Percentiles rank a stretch among this genome's conserved stretches.
Evolutionary conservation across 2,797 vertebrate species (phyloP).

Genomic region (Malurus splendens): DNA sequence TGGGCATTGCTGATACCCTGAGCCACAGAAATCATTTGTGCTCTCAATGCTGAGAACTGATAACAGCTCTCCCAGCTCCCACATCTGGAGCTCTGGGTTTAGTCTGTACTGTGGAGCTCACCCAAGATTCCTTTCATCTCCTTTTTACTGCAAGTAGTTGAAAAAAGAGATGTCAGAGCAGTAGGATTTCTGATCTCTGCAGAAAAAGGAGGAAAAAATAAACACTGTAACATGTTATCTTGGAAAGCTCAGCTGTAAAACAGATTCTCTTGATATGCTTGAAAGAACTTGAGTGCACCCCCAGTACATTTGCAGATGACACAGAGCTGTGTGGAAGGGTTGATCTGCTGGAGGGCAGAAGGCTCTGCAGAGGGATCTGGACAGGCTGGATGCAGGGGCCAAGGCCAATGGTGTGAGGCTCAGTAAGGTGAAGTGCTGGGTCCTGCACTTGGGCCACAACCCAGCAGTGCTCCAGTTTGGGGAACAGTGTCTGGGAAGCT

Average conservation of each 20-base stretch:
- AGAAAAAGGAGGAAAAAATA: not conserved
- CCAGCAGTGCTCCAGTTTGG: not conserved
- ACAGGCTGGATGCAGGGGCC: not conserved
- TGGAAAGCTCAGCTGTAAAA: not conserved
- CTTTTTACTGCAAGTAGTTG: not conserved
- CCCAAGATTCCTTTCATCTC: not conserved
- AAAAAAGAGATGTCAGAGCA: not conserved
- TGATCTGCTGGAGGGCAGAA: not conserved
- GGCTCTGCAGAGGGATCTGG: not conserved
- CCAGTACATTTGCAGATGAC: not conserved
- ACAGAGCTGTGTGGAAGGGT: not conserved
- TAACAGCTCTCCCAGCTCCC: not conserved
- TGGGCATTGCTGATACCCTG: not conserved
- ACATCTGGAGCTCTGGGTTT: not conserved
- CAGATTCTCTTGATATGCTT: not conserved
- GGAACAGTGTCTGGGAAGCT: not conserved
- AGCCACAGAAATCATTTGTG: not conserved
- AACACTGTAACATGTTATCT: not conserved
- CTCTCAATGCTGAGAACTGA: not conserved
- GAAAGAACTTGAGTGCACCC: not conserved
- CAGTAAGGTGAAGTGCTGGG: not conserved
- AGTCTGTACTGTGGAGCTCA: not conserved
- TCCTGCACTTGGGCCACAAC: not conserved
- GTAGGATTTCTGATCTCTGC: not conserved
- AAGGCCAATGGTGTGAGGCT: not conserved